Percentiles rank a stretch among this genome's conserved stretches.
Conservation (phyloP, 1,140 invertebrate genomes). For the Meloidogyne floridensis region DNA sequence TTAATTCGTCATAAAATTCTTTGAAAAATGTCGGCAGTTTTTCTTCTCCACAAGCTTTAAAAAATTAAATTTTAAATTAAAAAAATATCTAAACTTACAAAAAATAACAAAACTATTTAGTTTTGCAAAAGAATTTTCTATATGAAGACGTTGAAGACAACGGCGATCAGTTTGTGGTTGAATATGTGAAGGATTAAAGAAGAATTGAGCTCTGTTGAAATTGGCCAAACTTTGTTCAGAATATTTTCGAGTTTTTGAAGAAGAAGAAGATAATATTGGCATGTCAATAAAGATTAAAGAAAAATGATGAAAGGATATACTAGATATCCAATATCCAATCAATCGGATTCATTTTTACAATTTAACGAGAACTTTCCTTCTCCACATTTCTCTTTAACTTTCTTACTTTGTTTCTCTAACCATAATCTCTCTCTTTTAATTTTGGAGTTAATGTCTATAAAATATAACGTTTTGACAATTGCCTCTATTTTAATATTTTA, state of each 20-base stretch:
- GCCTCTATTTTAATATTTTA: background rate
- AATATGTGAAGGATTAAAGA: conserved; percentile 18
- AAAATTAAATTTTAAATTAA: background rate
- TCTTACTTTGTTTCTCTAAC: no score
- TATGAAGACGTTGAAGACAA: conserved; percentile 17
- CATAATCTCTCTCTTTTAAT: no score
- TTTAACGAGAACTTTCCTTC: no score
- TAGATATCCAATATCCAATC: no score
- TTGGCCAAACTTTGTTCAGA: conserved; percentile 8
- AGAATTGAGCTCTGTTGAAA: conserved; percentile 19
- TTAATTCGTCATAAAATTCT: conserved; percentile 12
- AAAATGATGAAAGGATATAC: no score
- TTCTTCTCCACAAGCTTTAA: conserved; percentile 11
- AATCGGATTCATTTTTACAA: no score
- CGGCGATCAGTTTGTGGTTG: conserved; percentile 7
- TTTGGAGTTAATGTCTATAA: no score
- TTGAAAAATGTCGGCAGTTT: background rate
- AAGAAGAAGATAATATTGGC: no score
- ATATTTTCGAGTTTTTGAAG: no score
- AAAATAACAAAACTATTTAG: background rate
- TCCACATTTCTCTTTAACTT: no score
- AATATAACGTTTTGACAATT: no score
- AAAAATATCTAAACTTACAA: background rate
- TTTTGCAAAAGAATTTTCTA: conserved; percentile 15
- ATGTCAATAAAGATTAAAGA: no score